These are phyloP conservation scores for Rhinichthys osculus DNA, from an alignment of 2,797 vertebrate genomes.

Conservation along the genomic window DNA sequence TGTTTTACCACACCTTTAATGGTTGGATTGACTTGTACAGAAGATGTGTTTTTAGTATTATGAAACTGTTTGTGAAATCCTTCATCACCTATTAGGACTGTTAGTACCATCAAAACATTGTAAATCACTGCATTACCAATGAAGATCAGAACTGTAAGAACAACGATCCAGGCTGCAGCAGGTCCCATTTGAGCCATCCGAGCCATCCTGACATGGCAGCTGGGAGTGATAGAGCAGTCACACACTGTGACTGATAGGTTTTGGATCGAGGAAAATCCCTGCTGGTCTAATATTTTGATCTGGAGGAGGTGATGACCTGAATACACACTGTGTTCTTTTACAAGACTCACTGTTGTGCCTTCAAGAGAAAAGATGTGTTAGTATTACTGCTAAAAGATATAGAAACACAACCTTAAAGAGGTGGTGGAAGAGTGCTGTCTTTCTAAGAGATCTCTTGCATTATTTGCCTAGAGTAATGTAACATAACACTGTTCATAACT, in stretches of 20 bases:
- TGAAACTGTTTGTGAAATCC: neutral
- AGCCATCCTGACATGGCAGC: conserved; percentile 52
- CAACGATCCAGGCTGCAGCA: conserved; percentile 48
- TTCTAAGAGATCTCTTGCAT: neutral
- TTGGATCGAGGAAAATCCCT: conserved; percentile 60
- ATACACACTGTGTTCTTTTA: conserved; percentile 63
- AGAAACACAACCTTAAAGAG: neutral
- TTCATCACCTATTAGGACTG: neutral
- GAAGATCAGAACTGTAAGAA: conserved; percentile 62
- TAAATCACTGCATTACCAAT: conserved; percentile 64
- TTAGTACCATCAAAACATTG: neutral
- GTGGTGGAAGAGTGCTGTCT: neutral
- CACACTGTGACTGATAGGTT: conserved; percentile 76
- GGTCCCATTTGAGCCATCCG: neutral
- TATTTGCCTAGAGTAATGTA: neutral
- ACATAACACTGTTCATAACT: no score
- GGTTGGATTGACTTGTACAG: neutral
- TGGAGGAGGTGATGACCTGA: conserved; percentile 63
- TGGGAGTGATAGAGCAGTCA: conserved; percentile 59
- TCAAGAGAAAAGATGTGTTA: neutral
- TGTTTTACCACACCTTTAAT: neutral
- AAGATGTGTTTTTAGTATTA: neutral
- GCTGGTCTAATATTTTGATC: conserved; percentile 72
- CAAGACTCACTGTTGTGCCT: conserved; percentile 69
- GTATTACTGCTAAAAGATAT: neutral